Conservation (phyloP, 2,113 vertebrate species). For the Ageneiosus marmoratus region DNA sequence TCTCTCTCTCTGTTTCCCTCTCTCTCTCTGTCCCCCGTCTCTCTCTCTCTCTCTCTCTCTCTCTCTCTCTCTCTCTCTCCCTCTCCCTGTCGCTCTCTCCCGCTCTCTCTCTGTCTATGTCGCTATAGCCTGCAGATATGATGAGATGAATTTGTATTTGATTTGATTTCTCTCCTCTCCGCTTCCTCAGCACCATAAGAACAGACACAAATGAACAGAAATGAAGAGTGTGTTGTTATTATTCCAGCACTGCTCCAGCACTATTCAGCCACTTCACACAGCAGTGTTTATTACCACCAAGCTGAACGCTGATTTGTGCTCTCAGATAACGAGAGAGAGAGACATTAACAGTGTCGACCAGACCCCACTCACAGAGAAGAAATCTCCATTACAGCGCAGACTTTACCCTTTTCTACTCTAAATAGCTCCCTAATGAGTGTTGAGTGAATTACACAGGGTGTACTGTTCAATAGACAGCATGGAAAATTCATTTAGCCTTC, state of each 20-base stretch:
- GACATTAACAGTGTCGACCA: background rate
- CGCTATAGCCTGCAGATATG: slow-evolving; percentile 24
- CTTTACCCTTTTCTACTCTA: background rate
- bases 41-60: no score
- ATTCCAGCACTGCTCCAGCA: background rate
- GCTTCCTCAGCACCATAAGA: background rate
- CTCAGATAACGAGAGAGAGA: background rate
- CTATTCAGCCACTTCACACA: background rate
- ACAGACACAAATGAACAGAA: background rate
- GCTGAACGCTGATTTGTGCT: background rate
- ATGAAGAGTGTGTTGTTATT: slow-evolving; percentile 10
- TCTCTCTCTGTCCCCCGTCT: no score
- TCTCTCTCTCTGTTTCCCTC: no score
- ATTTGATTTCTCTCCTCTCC: slow-evolving; percentile 17
- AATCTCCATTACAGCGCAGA: background rate
- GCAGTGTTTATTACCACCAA: background rate
- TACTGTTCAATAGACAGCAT: background rate
- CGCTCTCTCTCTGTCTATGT: no score
- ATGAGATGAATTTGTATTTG: slow-evolving; percentile 24
- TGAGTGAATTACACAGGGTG: background rate
- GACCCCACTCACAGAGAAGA: background rate
- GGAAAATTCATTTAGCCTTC: background rate
- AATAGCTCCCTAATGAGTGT: background rate
- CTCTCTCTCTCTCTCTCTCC: no score
- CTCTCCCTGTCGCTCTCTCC: no score